Conservation (phyloP, 2,888 invertebrate species). For the Xestia xanthographa region DNA sequence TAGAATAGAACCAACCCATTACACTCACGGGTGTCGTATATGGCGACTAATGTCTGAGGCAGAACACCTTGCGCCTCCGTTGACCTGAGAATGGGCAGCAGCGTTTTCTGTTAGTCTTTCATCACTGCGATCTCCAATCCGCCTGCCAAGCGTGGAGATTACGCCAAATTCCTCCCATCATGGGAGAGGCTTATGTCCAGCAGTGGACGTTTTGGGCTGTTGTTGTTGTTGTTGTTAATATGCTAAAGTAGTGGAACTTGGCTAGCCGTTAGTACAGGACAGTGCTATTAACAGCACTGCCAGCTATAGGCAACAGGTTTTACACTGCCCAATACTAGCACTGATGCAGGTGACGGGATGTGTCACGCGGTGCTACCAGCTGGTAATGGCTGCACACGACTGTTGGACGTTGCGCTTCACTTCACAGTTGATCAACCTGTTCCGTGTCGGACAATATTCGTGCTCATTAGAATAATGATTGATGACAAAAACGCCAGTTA, state of each 20-base stretch:
- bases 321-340: slow-evolving; percentile 10
- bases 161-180: no score
- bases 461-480: slow-evolving; percentile 29
- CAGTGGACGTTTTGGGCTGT: no score
- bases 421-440: slow-evolving; percentile 23
- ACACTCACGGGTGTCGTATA: no score
- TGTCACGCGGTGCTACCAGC: not conserved
- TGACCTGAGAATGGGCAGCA: no score
- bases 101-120: no score
- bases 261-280: not conserved
- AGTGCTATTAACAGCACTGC: not conserved
- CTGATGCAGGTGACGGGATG: slow-evolving; percentile 4
- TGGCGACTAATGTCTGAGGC: no score
- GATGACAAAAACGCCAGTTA: slow-evolving; percentile 1
- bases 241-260: not conserved
- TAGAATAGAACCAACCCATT: no score
- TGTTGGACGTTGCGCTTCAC: not conserved
- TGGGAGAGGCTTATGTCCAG: no score
- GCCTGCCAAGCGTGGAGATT: no score
- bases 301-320: not conserved
- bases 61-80: no score
- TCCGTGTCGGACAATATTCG: slow-evolving; percentile 22
- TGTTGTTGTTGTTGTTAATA: no score
- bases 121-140: no score
- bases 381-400: not conserved